Base-by-base conservation (phyloP, 2,797 vertebrate species). In the Micrastur ruficollis region DNA sequence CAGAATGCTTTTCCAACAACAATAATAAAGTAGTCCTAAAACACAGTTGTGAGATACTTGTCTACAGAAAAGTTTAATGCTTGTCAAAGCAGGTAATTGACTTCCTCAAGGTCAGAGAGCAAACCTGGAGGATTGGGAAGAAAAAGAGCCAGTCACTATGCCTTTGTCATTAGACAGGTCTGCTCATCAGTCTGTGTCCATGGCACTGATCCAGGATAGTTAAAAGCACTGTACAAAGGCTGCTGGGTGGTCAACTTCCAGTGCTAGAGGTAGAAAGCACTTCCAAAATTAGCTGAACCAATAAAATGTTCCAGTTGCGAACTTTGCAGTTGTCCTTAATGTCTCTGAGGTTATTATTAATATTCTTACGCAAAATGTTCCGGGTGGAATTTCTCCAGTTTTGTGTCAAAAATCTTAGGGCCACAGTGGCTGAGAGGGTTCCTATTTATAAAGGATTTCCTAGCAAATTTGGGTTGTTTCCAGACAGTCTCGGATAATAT, bases 161-260 rank as follows among this genome's bases (percentile, higher is more conserved):
- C 34, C 63, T 86, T 29, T 86, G 50, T 50, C 47, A 25, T 40
- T 8, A 19, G 25, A 25, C 12, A 17, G 38, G 42, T 44, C 42
- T 55, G 44, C 25, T 67, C 46, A 5, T 38, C 53, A 22, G 76
- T n/a, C 53, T 72, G 40, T 22, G 27, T 17, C 67, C 58, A 44
- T 6, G 8, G 25, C 32, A 26, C 46, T 65, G 32, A 12, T n/a
- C n/a, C 0, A 0, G 52, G 32, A 5, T 2, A n/a, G n/a, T 31
- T 40, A 71, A 90, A 93, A 79, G n/a, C 29, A 38, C 22, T 4
- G 7, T 15, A n/a, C 0, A 6, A 79, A 75, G 16, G 8, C 6
- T 81, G 36, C 44, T 2, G 2, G 3, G 17, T 59, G 32, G 53
- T 53, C 50, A 81, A 2, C 19, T 52, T 65, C 22, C 46, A 53